Base-by-base conservation (phyloP, 2,797 vertebrate species). In the Sebastes minor region DNA sequence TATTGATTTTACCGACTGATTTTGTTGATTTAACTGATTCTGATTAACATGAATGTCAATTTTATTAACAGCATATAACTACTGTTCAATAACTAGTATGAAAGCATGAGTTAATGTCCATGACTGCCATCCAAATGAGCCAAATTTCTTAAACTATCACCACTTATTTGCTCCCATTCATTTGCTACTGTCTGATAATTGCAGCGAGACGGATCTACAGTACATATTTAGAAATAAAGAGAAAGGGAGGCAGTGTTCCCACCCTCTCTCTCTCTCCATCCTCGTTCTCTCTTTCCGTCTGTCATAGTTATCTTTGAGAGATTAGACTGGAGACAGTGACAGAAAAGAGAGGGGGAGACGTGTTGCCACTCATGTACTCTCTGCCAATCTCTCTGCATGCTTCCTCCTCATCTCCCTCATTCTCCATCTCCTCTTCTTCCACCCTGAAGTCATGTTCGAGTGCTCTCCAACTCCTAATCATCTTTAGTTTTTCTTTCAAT, bases 281-380 rank as follows among this genome's bases (percentile, higher is more conserved):
- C 67, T 74, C 13, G 56, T 70, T 81, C 66, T 71, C 87, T 86
- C 83, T 73, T 78, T 92, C 87, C 10, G 74, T 78, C 85, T 61
- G 80, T 92, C 87, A 88, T 77, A 90, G 88, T 89, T 92, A 88
- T 91, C 89, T 92, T 89, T 90, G 85, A 80, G 85, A 92, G 89
- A 93, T 92, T 92, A 94, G 82, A 87, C 80, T 72, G 88, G 88
- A 90, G 92, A 88, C 88, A 86, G 82, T 71, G 84, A 87, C 81
- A 86, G 85, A 87, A 77, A 79, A 82, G 65, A 81, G 85, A 85
- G 64, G 46, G 71, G 64, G 69, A 88, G 71, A 74, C 23, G 27
- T 79, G 68, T 64, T 76, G 71, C 76, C 79, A 62, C 76, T 80
- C 61, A 57, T 80, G 12, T 61, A 61, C 69, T 72, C 71, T 32